These are phyloP conservation scores for Zophobas morio DNA, from an alignment of 1,140 invertebrate species.

Conservation along the genomic window DNA sequence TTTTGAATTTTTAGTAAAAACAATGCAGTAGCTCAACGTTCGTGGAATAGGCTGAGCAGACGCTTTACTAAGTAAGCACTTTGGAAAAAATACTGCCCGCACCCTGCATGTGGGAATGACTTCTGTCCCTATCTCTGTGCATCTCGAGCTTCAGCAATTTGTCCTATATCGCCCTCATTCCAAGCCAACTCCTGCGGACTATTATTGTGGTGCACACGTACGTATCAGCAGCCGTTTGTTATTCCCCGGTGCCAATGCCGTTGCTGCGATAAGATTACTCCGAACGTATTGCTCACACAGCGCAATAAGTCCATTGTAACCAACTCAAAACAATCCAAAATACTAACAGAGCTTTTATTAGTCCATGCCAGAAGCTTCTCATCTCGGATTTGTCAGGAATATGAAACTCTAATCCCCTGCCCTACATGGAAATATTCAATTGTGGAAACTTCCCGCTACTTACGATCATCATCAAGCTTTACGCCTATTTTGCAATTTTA, in stretches of 20 bases:
- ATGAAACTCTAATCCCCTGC: conserved; percentile 3
- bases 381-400: not conserved
- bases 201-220: not conserved
- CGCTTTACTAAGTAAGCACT: no score
- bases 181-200: not conserved
- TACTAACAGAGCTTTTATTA: conserved; percentile 10
- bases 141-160: not conserved
- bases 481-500: conserved; percentile 40
- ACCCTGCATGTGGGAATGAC: no score
- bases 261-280: conserved; percentile 8
- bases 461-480: conserved; percentile 31
- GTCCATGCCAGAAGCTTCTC: conserved; percentile 1
- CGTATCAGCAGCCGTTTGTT: conserved; percentile 1
- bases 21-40: no score
- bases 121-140: no score
- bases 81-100: no score
- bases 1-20: no score
- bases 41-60: no score
- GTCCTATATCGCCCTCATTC: not conserved
- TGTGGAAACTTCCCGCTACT: conserved; percentile 1
- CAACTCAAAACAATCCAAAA: not conserved
- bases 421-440: not conserved
- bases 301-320: conserved; percentile 17
- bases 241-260: not conserved
- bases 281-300: conserved; percentile 12